Evolutionary conservation across 92 coral and sea anemone genomes (phyloP), one percentile per base, ranked within the genome.

Genomic region (Blastomussa wellsi): DNA sequence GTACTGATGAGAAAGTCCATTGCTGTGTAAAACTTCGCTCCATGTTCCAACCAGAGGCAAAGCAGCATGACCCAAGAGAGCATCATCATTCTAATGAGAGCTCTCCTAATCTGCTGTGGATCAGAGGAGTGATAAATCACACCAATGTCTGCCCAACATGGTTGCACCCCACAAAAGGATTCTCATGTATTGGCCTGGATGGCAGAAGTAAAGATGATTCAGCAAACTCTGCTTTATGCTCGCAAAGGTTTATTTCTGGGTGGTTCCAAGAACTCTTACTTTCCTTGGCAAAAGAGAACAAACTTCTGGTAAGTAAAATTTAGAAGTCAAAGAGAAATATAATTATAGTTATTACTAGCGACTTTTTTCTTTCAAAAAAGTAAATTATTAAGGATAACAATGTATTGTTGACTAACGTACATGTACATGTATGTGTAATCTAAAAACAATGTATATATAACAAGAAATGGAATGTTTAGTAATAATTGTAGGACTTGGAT

Each of bases 191-290:
- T 81, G 95, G 93, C 79, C 52, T 86, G 80, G 95, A 81, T 1
- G 53, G 49, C 51, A 81, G 76, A 77, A 67, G 52, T 71, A 44
- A 24, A 32, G 72, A 37, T 65, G 53, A 39, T 36, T 51, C 53
- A 71, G 76, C 64, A 24, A 17, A 64, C 79, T 70, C 74, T 22
- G 66, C 76, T 19, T 39, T 42, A 44, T 74, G 71, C 39, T 41
- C 62, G 38, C 80, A 78, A 31, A 76, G 78, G 57, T 74, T 74
- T 82, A 83, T 93, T 41, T 91, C 98, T 81, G 93, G 93, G 7
- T 89, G 93, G 96, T 96, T 91, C 79, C 97, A 93, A 72, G 94
- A 88, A 39, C 79, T 96, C 72, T 26, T 96, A 88, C 71, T 93
- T 2, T 79, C 91, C 36, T 69, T 93, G 81, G 84, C 95, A 79